Evolutionary conservation across 2,888 invertebrate species (phyloP), one percentile per base, ranked within the genome.

Genomic region (Ophion obscuratus): DNA sequence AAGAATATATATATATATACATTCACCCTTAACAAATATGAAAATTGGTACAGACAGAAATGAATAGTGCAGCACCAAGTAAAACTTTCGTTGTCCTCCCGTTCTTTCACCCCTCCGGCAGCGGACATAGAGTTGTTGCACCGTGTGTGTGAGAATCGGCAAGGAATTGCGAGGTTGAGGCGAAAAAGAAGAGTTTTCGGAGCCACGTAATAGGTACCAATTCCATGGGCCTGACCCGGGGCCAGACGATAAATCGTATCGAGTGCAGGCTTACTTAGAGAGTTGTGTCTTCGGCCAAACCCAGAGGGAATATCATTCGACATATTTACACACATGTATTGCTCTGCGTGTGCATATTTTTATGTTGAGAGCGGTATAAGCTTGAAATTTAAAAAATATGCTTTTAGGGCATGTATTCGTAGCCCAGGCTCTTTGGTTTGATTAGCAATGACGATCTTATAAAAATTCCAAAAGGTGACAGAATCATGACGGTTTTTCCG

Each of bases 171-270:
- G 24, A 53, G 78, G 17, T 74, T 24, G 61, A 36, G 59, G 74
- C 9, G 66, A 57, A 44, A 31, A 66, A 66, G 76, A 75, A 77
- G 73, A 78, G 71, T 73, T 14, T 88, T 86, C 81, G 83, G 84
- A 87, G 84, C 84, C 83, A 87, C 89, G 89, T 92, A 92, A 92
- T 92, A 91, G 92, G 92, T 92, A 92, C 91, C 90, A 91, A 89
- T 90, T 88, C 88, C 87, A 88, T 31, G 89, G 87, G 84, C 89
- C 88, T 89, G 91, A 91, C 91, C 91, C 89, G 89, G 89, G 91
- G 91, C 91, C 88, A 86, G 88, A 89, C 91, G 91, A 92, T 92
- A 92, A 92, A 92, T 92, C 91, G 88, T 76, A 88, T 89, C 89
- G 83, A 88, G 86, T 89, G 88, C 89, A 87, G 76, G 88, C 89